Percentiles rank a stretch among this genome's conserved stretches.
Evolutionary conservation across 2,888 invertebrate genomes (phyloP).

Genomic region (Epinotia demarniana): DNA sequence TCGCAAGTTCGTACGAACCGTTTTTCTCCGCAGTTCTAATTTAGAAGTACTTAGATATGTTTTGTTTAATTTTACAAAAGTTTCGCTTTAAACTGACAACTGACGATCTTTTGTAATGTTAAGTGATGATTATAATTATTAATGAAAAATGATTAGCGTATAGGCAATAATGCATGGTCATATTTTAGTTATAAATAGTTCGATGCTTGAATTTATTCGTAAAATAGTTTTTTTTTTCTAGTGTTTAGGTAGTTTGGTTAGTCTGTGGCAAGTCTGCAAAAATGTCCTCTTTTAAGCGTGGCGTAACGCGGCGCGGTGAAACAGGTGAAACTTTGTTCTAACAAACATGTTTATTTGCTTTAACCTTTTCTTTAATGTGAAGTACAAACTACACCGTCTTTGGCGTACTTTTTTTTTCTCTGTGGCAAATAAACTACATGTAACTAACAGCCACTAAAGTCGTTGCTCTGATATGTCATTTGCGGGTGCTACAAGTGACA

Average conservation of each 20-base stretch:
- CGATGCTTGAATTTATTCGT: slow-evolving; percentile 44
- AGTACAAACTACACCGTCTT: no score
- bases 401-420: no score
- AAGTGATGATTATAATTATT: neutral
- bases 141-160: neutral
- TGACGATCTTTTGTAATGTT: slow-evolving; percentile 26
- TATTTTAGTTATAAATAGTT: slow-evolving; percentile 33
- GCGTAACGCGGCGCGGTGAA: no score
- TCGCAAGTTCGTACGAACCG: neutral
- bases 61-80: neutral
- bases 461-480: no score
- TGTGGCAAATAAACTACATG: no score
- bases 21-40: neutral
- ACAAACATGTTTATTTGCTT: no score
- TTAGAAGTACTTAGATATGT: neutral
- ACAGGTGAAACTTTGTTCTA: no score
- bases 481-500: no score
- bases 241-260: slow-evolving; percentile 23
- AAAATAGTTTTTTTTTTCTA: slow-evolving; percentile 34
- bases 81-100: slow-evolving; percentile 29
- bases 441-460: no score
- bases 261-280: neutral
- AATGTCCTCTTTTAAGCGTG: neutral
- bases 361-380: no score
- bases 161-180: neutral